phyloP scores from a whole-genome alignment of 2,888 invertebrate species.

The Patella ulyssiponensis region DNA sequence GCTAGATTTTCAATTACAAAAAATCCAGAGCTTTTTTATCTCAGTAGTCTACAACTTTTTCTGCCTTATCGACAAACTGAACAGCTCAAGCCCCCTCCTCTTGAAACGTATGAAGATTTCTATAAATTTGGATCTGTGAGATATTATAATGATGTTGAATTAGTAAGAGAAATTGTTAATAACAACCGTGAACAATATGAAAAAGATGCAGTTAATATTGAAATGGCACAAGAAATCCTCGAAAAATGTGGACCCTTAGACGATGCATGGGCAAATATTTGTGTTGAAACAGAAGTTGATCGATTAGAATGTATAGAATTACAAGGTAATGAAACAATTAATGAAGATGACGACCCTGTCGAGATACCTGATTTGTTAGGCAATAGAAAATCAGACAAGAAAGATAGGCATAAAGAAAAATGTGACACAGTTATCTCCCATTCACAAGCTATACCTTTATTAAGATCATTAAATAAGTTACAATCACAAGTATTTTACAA shows the following conservation, averaged over 20 bases:
- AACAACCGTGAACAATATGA: slow-evolving; percentile 11
- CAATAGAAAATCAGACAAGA: background rate
- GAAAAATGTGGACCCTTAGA: background rate
- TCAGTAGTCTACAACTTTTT: slow-evolving; percentile 16
- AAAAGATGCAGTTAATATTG: background rate
- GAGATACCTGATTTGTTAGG: background rate
- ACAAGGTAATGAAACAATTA: background rate
- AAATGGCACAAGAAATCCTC: background rate
- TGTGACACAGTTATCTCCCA: background rate
- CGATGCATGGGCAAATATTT: slow-evolving; percentile 21
- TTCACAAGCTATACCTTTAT: background rate
- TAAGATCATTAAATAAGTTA: slow-evolving; percentile 20
- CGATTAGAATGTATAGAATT: background rate
- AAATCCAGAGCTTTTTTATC: slow-evolving; percentile 12
- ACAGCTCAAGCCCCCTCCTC: slow-evolving; percentile 1
- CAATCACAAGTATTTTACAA: slow-evolving; percentile 26
- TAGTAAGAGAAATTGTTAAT: background rate
- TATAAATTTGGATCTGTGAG: background rate
- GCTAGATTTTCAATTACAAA: background rate
- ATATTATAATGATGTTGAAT: background rate
- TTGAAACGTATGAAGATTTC: background rate
- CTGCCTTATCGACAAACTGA: slow-evolving; percentile 1
- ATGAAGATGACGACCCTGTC: background rate
- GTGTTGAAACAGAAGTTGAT: slow-evolving; percentile 10
- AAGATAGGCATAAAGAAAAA: background rate